phyloP scores from a whole-genome alignment of 2,797 vertebrate genomes.

The Poliocrania exsul region DNA sequence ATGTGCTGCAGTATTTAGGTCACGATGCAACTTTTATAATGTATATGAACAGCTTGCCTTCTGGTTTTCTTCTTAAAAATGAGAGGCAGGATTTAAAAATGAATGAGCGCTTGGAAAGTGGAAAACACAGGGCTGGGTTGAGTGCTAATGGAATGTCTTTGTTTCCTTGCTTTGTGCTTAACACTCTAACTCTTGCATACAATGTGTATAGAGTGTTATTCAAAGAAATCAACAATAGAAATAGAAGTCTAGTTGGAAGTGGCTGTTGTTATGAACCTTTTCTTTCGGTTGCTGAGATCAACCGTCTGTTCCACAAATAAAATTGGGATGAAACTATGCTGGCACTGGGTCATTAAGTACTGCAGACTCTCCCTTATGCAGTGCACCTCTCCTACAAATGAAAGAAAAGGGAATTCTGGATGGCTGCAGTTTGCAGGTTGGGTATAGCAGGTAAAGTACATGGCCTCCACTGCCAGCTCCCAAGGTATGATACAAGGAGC shows the following conservation, averaged over 20 bases:
- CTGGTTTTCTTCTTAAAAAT: background rate
- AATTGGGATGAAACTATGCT: background rate
- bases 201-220: background rate
- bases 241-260: background rate
- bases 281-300: background rate
- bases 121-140: background rate
- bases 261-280: background rate
- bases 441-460: background rate
- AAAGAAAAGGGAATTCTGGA: background rate
- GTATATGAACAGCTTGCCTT: background rate
- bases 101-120: background rate
- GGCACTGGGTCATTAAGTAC: background rate
- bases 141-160: background rate
- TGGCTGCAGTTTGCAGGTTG: background rate
- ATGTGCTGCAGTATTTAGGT: background rate
- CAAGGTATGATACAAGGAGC: background rate
- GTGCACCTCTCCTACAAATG: background rate
- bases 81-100: background rate
- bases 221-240: background rate
- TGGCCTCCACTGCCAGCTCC: background rate
- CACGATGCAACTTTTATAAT: background rate
- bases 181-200: background rate
- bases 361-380: background rate
- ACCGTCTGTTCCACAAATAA: background rate
- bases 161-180: conserved; percentile 1